phyloP scores from a whole-genome alignment of 2,888 invertebrate genomes.

The Yponomeuta cagnagella region DNA sequence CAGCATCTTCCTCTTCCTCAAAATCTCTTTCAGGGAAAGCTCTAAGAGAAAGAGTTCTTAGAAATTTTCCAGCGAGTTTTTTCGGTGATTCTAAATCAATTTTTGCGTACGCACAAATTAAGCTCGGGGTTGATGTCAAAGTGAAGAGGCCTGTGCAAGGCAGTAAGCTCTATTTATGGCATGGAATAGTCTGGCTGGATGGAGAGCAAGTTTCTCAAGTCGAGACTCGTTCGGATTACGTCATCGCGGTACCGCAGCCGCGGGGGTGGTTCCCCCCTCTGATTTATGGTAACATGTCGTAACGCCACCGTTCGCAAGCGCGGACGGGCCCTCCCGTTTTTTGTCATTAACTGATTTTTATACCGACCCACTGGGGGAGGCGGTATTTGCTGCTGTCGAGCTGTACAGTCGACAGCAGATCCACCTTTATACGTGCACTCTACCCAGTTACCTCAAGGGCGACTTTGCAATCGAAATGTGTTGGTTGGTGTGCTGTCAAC shows the following conservation, averaged over 20 bases:
- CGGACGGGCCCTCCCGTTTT: constrained; percentile 49
- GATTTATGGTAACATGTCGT: constrained; percentile 75
- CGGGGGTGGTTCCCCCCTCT: constrained; percentile 52
- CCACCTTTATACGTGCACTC: not conserved
- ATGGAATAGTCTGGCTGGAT: too few relatives aligned
- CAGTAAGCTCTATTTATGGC: too few relatives aligned
- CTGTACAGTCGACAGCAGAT: not conserved
- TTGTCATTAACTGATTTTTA: constrained; percentile 72
- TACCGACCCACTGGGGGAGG: constrained; percentile 31
- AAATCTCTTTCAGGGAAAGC: too few relatives aligned
- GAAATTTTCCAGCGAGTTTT: too few relatives aligned
- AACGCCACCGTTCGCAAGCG: constrained; percentile 50
- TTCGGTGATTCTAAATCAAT: too few relatives aligned
- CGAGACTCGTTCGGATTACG: not conserved
- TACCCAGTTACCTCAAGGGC: not conserved
- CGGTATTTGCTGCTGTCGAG: constrained; percentile 5
- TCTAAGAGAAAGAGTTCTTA: too few relatives aligned
- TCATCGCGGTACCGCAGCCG: constrained; percentile 25
- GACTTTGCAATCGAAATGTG: too few relatives aligned
- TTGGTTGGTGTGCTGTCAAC: not conserved
- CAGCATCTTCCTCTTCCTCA: too few relatives aligned
- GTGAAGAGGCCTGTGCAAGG: too few relatives aligned
- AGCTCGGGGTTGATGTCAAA: too few relatives aligned
- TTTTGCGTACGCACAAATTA: too few relatives aligned
- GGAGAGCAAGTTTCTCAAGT: not conserved